Conservation (phyloP, 1,140 invertebrate genomes). For the Chelonus insularis region DNA sequence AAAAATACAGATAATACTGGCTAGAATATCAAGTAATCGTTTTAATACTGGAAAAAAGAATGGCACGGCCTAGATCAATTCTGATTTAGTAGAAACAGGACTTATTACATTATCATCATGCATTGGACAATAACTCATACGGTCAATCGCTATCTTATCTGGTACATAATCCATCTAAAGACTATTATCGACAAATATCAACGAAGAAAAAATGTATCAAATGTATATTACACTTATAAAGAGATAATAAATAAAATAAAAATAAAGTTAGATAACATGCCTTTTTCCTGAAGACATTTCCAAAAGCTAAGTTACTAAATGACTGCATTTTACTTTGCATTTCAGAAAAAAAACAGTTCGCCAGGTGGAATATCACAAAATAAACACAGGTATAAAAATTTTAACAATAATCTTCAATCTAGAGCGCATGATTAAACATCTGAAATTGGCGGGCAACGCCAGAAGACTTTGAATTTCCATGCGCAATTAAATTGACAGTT, state of each 20-base stretch:
- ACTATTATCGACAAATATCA: background rate
- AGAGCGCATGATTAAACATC: background rate
- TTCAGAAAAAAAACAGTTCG: background rate
- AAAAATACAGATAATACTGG: no score
- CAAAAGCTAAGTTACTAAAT: slow-evolving; percentile 46
- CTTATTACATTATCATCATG: slow-evolving; percentile 4
- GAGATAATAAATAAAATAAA: background rate
- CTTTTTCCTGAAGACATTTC: slow-evolving; percentile 51
- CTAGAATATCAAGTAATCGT: no score
- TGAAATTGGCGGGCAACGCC: background rate
- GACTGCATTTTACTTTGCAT: slow-evolving; percentile 46
- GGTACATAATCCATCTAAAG: background rate
- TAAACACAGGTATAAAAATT: background rate
- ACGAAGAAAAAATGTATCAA: background rate
- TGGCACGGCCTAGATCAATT: slow-evolving; percentile 2
- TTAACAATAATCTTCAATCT: background rate
- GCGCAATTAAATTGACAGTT: background rate
- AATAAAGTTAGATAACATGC: slow-evolving; percentile 39
- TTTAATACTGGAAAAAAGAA: background rate
- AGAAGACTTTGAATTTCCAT: background rate
- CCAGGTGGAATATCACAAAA: slow-evolving; percentile 2
- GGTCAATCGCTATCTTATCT: background rate
- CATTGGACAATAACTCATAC: background rate
- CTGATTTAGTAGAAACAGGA: background rate
- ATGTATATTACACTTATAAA: background rate